A percentile compares a stretch with the other conserved stretches of the same genome.
These are phyloP conservation scores for Sarcophaga subvicina DNA, from an alignment of 2,888 invertebrate species.

Conservation along the genomic window DNA sequence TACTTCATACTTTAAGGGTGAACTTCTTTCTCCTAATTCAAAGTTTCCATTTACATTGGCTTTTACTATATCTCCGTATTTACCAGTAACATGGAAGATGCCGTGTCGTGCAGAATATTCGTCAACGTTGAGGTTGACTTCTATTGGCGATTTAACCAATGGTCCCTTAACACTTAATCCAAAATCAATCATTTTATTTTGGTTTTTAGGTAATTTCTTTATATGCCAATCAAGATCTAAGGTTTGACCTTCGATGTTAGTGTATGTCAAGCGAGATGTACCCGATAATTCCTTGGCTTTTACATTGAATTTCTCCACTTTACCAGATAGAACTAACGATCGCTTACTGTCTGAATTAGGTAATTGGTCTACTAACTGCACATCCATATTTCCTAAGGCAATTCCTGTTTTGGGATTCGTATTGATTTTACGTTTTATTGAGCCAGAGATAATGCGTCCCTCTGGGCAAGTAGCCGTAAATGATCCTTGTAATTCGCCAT, in stretches of 20 bases:
- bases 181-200: constrained; percentile 74
- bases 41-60: constrained; percentile 82
- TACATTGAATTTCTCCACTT: constrained; percentile 81
- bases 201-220: constrained; percentile 80
- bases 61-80: constrained; percentile 82
- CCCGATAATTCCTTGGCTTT: constrained; percentile 81
- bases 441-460: constrained; percentile 79
- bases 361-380: constrained; percentile 81
- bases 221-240: constrained; percentile 78
- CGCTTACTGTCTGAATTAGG: constrained; percentile 74
- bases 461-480: constrained; percentile 73
- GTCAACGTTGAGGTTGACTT: constrained; percentile 75
- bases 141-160: constrained; percentile 77
- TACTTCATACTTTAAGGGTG: constrained; percentile 82
- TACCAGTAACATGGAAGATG: constrained; percentile 81
- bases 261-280: constrained; percentile 80
- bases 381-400: constrained; percentile 81
- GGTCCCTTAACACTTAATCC: constrained; percentile 75
- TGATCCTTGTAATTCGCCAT: constrained; percentile 76
- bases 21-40: constrained; percentile 77
- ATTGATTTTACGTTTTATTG: constrained; percentile 80
- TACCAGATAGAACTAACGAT: constrained; percentile 79
- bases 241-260: constrained; percentile 82
- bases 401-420: constrained; percentile 81
- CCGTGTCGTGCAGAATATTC: constrained; percentile 76